Evolutionary conservation across 2,113 vertebrate species (phyloP), one percentile per base, ranked within the genome.

Genomic region (Australoheros scitulus): DNA sequence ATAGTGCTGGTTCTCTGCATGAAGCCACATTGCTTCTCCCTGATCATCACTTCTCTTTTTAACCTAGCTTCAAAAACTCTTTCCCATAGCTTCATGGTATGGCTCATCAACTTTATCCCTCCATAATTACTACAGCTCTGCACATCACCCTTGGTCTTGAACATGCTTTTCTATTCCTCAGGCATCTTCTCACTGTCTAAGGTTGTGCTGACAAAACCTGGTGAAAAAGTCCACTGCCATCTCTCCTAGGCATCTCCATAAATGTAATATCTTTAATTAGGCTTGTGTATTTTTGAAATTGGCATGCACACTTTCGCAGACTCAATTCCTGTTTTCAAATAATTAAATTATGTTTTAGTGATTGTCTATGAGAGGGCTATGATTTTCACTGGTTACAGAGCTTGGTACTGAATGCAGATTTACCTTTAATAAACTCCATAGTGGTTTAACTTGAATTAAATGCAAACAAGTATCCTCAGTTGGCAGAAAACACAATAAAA

Each of bases 231-330:
- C n/a, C n/a, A 65, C 38, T 65, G 63, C 63, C 38, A 38, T 26
- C 13, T 43, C 22, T 17, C 63, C 14, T 47, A 22, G 22, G 64
- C 38, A 82, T 29, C 76, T 52, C 20, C 61, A 80, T 11, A 32
- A 65, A 60, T 65, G 14, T 60, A 63, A 76, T 58, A 77, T 57
- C 68, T 50, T 87, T 79, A 85, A 87, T 83, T 83, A 75, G 82
- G 55, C 70, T 29, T 61, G 14, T 32, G 29, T 24, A 61, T 83
- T 83, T 68, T 57, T 15, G 34, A 17, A 58, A 65, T n/a, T 52
- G 75, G 41, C 34, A 52, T 6, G 1, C 41, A 6, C 24, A 61
- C 18, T 50, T 77, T 34, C 80, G 34, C 61, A 38, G 43, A 65
- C 34, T 72, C 57, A 43, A n/a, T 57, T 22, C 15, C 26, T 76